Evolutionary conservation across 1,140 invertebrate genomes (phyloP), one percentile per base, ranked within the genome.

Genomic region (Aphidius ervi): DNA sequence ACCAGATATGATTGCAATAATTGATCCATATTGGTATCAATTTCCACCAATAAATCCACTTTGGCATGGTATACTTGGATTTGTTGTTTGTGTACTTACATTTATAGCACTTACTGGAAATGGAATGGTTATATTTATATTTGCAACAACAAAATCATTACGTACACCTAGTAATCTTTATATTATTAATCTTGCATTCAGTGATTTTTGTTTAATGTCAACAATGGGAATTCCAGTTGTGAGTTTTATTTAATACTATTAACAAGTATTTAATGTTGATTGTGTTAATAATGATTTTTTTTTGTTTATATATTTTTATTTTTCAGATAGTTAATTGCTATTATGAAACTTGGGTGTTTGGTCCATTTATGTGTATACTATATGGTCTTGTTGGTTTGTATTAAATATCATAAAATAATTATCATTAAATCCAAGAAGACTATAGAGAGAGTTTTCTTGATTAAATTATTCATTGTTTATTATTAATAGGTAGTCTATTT

Each of bases 31-130:
- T 64, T 86, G 84, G 84, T 84, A 84, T 69, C 84, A 84, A 66
- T 87, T 85, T 71, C 83, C 85, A 65, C 86, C 85, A 40, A 81
- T 86, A 82, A 85, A 86, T 65, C 84, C 85, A 37, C 65, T 85
- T 46, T 87, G 85, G 84, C 85, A 88, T 70, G 84, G 82, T 63
- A 74, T 87, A 16, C 74, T 88, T 49, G 87, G 85, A 8, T 81
- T 88, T 60, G 82, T 82, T 42, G 86, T 88, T 67, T 77, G 81
- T 46, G 66, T 82, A 37, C 78, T 88, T 40, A 85, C 84, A n/a
- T 77, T 86, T 46, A 67, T 81, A 16, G 82, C 83, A 45, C 71
- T 84, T 61, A 68, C 76, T 52, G 86, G 86, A 48, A 88, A 88
- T 71, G 79, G 82, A 31, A 76, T 86, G 53, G 86, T 87, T 61